phyloP scores from a whole-genome alignment of 2,888 invertebrate species.

The Drosophila quinaria region DNA sequence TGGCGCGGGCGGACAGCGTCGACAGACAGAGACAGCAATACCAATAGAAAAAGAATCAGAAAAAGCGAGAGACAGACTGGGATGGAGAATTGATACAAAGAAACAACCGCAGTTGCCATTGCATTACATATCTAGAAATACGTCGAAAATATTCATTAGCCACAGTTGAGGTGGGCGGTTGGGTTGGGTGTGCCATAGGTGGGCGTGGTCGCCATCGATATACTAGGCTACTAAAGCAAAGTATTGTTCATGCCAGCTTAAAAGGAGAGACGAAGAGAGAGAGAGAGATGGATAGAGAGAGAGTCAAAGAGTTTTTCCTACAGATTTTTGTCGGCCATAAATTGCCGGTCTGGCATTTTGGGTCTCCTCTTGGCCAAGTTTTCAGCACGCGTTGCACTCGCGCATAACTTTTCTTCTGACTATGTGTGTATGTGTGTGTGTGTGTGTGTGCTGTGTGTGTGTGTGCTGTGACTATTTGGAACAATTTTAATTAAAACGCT shows the following conservation, averaged over 20 bases:
- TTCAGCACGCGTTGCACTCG: slow-evolving; percentile 65
- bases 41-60: background rate
- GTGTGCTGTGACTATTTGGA: slow-evolving; percentile 67
- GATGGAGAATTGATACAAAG: slow-evolving; percentile 48
- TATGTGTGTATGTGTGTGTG: background rate
- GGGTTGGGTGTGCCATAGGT: background rate
- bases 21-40: slow-evolving; percentile 4
- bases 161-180: slow-evolving; percentile 20
- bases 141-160: slow-evolving; percentile 74
- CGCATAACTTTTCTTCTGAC: slow-evolving; percentile 55
- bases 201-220: slow-evolving; percentile 47
- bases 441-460: slow-evolving; percentile 26
- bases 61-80: background rate
- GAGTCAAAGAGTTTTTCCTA: slow-evolving; percentile 56
- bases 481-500: slow-evolving; percentile 79
- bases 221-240: slow-evolving; percentile 16
- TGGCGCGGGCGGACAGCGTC: slow-evolving; percentile 53
- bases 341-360: slow-evolving; percentile 64
- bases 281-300: background rate
- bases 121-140: slow-evolving; percentile 52
- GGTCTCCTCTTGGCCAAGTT: slow-evolving; percentile 63
- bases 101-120: slow-evolving; percentile 60
- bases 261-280: background rate
- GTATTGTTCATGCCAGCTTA: background rate
- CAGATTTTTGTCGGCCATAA: slow-evolving; percentile 73